Base-by-base conservation (phyloP, 2,888 invertebrate genomes). In the Rosalia funebris region DNA sequence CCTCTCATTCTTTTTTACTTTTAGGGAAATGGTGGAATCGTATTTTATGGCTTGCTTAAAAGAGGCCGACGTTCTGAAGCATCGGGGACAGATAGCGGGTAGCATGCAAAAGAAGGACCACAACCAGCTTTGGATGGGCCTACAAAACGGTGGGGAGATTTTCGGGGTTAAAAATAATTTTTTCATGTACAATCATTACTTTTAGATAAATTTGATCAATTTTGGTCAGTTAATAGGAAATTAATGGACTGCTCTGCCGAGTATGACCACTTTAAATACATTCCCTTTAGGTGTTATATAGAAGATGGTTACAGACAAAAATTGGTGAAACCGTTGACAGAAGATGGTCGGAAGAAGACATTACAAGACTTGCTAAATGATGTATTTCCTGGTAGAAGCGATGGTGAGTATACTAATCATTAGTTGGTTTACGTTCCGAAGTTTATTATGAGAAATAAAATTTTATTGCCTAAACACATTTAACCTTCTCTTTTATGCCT, bases 61-160 rank as follows among this genome's bases (percentile, higher is more conserved):
- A 82, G 99, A 99, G 84, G 98, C 99, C 0, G 98, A 98, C 84
- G 92, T 94, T n/a, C 83, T 99, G 39, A 99, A 99, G 81, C 98
- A 98, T 79, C 87, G 94, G 69, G 92, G 95, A 4, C 92, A 92
- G 81, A 89, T 96, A 12, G 92, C 95, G 72, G 92, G 92, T 19
- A 89, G 88, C 63, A 95, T 96, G 95, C 95, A 95, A 76, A 95
- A 96, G 77, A 96, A 96, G 79, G 98, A 99, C 75, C 98, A 98
- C 77, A 95, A 92, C 79, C 96, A 97, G 76, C 84, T 99, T 10
- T 99, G 98, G 98, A 85, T 91, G 45, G 98, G 98, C 19, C 83
- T 99, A 64, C 89, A 92, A 76, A 96, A 97, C 85, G 96, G 94
- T 94, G 25, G 7, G 25, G 25, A 5, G 3, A 5, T 37, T 45